Evolutionary conservation across 2,113 vertebrate genomes (phyloP), one percentile per base, ranked within the genome.

Genomic region (Megalops atlanticus): DNA sequence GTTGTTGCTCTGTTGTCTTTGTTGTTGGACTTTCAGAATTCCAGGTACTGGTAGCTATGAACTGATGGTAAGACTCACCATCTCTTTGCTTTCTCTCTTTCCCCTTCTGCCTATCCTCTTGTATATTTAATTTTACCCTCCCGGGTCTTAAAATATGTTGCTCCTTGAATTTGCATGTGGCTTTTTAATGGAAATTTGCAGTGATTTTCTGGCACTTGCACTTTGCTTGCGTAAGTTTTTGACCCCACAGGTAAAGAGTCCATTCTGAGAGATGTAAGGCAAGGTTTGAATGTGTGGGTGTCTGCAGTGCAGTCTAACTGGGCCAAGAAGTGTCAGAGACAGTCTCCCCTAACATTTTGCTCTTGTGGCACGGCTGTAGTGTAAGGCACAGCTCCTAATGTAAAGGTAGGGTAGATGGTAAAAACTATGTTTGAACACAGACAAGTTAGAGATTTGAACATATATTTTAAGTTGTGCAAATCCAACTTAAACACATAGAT

Each of bases 41-140:
- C 86, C 54, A 79, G 80, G 83, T 78, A 81, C 70, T 69, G 68
- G 33, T 89, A 85, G 77, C 80, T 86, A 86, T 88, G 78, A 85
- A 80, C 76, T 70, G 85, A 90, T 91, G 89, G 91, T 92, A 92
- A 93, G 90, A 87, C 84, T 35, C 70, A 16, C 49, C 82, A 80
- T 77, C 73, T 78, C 79, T 80, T 74, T 77, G 18, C 81, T 43
- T 81, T 74, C 43, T 49, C 38, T 78, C 85, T 88, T 52, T 41
- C 21, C 54, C 74, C 79, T 77, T 77, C 76, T 71, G 39, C 24
- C 40, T 52, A 8, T 14, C 80, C 39, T 64, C 5, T 27, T 78
- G n/a, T 68, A 40, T 36, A 68, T 27, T 72, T 80, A 69, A 71
- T 38, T 43, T 79, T 49, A 64, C 11, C 77, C 39, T 35, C 40